These are phyloP conservation scores for Liopterus haemorrhoidalis DNA, from an alignment of 2,888 invertebrate species.

Conservation along the genomic window DNA sequence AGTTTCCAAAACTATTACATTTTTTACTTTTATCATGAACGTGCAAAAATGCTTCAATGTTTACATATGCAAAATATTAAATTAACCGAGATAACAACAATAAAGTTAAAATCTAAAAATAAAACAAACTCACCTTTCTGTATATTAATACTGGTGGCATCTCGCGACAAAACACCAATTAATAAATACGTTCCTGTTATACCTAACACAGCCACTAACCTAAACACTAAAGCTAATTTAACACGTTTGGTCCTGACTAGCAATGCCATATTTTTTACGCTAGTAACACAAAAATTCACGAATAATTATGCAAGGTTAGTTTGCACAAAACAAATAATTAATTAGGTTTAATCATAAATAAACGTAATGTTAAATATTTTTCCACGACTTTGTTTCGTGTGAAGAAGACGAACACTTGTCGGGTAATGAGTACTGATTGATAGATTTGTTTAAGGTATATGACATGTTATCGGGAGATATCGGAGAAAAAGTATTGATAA, in stretches of 20 bases:
- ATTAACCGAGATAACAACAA: too few species aligned
- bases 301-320: too few species aligned
- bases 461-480: too few species aligned
- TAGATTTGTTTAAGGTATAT: background rate
- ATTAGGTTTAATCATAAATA: background rate
- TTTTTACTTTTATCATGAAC: too few species aligned
- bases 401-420: too few species aligned
- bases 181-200: constrained; percentile 38
- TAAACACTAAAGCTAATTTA: constrained; percentile 37
- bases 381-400: background rate
- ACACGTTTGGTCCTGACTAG: constrained; percentile 41
- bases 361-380: background rate
- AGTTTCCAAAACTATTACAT: too few species aligned
- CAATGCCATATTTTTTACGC: constrained; percentile 41
- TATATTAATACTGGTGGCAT: background rate
- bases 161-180: constrained; percentile 31
- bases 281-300: too few species aligned
- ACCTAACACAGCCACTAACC: constrained; percentile 38
- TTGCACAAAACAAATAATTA: background rate
- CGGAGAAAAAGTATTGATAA: too few species aligned
- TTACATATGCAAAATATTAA: too few species aligned
- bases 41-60: too few species aligned
- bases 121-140: too few species aligned
- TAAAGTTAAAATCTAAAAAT: too few species aligned
- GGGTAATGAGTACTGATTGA: background rate